These are phyloP conservation scores for Teinopalpus imperialis DNA, from an alignment of 2,888 invertebrate species.

Conservation along the genomic window DNA sequence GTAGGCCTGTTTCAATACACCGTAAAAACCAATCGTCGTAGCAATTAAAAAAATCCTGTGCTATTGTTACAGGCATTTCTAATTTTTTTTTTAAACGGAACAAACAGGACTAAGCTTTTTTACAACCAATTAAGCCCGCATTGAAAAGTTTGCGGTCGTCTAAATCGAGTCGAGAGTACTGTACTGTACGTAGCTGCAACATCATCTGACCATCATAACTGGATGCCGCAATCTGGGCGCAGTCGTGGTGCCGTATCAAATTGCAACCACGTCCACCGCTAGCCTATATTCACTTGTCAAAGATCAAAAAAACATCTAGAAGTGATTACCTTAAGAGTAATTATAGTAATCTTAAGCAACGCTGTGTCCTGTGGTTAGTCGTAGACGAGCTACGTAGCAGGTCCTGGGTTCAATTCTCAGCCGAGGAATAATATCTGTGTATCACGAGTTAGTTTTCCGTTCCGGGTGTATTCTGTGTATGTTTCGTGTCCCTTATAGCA, in stretches of 20 bases:
- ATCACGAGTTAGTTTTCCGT: too few species aligned
- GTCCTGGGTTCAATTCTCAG: too few species aligned
- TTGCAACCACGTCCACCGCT: slow-evolving; percentile 44
- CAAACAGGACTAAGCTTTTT: slow-evolving; percentile 13
- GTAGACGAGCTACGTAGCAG: too few species aligned
- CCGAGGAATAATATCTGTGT: too few species aligned
- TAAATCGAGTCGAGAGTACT: slow-evolving; percentile 7
- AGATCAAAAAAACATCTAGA: slow-evolving; percentile 20
- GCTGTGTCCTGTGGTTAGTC: too few species aligned
- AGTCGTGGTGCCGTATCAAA: slow-evolving; percentile 60
- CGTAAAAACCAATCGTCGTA: not conserved
- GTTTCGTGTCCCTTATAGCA: too few species aligned
- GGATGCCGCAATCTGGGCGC: slow-evolving; percentile 43
- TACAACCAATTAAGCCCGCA: slow-evolving; percentile 9
- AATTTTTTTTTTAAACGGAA: slow-evolving; percentile 10
- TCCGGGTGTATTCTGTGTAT: too few species aligned
- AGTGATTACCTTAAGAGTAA: not conserved
- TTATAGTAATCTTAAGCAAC: not conserved
- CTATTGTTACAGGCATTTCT: not conserved
- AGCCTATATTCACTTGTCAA: slow-evolving; percentile 39
- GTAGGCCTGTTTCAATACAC: too few species aligned
- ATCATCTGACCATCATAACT: slow-evolving; percentile 31
- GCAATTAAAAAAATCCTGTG: slow-evolving; percentile 4
- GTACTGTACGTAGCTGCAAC: slow-evolving; percentile 1
- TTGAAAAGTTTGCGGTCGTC: slow-evolving; percentile 22